These are phyloP conservation scores for Gymnothorax javanicus DNA, from an alignment of 2,797 vertebrate species.

Conservation along the genomic window DNA sequence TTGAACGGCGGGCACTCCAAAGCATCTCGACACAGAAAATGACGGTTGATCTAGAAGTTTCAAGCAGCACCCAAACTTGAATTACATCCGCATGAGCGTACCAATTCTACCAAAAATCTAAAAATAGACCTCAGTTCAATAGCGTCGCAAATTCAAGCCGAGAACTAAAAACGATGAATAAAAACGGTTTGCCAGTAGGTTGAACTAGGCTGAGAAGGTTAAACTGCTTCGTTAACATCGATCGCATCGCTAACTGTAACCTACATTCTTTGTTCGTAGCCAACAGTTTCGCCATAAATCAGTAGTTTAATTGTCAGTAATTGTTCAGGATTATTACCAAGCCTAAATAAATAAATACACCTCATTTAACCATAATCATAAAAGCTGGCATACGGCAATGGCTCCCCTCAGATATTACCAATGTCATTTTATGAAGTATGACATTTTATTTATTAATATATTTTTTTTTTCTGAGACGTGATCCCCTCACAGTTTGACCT, in stretches of 20 bases:
- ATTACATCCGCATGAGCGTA: neutral
- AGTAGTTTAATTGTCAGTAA: neutral
- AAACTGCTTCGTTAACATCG: neutral
- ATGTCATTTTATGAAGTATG: neutral
- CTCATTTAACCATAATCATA: neutral
- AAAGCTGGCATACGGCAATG: neutral
- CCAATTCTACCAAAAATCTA: neutral
- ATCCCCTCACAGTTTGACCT: conserved; percentile 10
- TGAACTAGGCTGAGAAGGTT: neutral
- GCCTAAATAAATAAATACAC: neutral
- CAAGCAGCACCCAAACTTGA: neutral
- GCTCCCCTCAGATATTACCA: neutral
- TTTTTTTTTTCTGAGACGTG: neutral
- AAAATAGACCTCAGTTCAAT: neutral
- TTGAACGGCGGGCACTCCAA: neutral
- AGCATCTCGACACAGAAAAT: neutral
- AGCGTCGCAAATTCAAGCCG: neutral
- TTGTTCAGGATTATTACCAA: neutral
- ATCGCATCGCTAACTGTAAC: neutral
- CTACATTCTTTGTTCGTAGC: neutral
- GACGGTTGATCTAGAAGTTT: neutral
- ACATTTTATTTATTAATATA: neutral
- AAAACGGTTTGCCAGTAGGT: neutral
- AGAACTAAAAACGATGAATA: neutral
- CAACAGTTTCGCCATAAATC: neutral